These are phyloP conservation scores for Lophotis ruficrista DNA, from an alignment of 2,113 vertebrate genomes.

Conservation along the genomic window DNA sequence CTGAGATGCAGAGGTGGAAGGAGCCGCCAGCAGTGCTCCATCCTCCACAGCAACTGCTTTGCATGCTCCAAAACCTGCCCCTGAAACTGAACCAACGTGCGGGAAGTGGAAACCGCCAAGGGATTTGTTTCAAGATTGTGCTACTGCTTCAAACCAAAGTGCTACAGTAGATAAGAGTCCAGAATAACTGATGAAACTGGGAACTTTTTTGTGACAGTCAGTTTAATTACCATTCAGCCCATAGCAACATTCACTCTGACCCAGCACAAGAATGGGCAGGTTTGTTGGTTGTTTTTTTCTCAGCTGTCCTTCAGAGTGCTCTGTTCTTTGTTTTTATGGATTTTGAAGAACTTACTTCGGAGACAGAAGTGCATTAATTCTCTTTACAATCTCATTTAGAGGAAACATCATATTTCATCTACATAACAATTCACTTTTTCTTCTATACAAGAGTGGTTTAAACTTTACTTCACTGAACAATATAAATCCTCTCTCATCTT, in stretches of 20 bases:
- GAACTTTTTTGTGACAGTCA: background rate
- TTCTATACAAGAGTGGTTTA: background rate
- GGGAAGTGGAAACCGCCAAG: background rate
- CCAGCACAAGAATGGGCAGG: background rate
- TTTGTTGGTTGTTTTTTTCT: background rate
- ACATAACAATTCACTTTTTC: background rate
- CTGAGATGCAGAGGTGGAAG: background rate
- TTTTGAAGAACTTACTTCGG: background rate
- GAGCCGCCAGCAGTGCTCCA: background rate
- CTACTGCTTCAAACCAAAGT: background rate
- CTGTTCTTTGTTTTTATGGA: background rate
- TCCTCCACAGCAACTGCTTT: background rate
- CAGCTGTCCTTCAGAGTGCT: background rate
- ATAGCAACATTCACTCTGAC: background rate
- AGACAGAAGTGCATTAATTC: background rate
- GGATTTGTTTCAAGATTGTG: background rate
- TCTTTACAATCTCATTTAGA: background rate
- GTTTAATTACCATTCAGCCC: background rate
- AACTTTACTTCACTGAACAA: conserved; percentile 19
- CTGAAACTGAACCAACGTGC: background rate
- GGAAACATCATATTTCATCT: background rate
- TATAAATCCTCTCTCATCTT: conserved; percentile 3
- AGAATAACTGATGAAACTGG: background rate
- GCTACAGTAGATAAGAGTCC: background rate
- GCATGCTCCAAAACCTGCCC: background rate